Conservation (phyloP, 1,140 invertebrate genomes). For the Leptoteleia sp. region DNA sequence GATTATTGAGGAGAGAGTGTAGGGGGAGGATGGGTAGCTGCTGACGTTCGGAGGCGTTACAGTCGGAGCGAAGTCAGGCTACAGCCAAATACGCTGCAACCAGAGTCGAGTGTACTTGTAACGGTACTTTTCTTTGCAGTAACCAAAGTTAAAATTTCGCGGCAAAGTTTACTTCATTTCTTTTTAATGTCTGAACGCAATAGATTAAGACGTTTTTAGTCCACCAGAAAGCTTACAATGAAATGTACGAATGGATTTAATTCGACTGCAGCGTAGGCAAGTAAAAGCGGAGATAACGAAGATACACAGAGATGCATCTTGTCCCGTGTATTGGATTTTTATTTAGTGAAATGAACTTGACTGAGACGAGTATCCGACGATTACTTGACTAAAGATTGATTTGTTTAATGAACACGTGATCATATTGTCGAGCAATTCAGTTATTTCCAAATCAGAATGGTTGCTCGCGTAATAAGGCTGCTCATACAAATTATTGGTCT, state of each 20-base stretch:
- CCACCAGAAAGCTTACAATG: slow-evolving; percentile 38
- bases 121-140: too few relatives aligned
- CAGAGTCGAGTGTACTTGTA: too few relatives aligned
- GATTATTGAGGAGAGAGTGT: too few relatives aligned
- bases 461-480: too few relatives aligned
- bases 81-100: too few relatives aligned
- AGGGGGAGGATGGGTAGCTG: too few relatives aligned
- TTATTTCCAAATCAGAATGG: too few relatives aligned
- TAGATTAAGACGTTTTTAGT: slow-evolving; percentile 9
- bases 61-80: too few relatives aligned
- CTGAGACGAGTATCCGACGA: too few relatives aligned
- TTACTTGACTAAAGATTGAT: background rate
- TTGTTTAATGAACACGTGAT: background rate
- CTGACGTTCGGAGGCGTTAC: too few relatives aligned
- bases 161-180: slow-evolving; percentile 5
- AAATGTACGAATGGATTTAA: slow-evolving; percentile 2
- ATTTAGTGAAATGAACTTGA: slow-evolving; percentile 11
- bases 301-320: background rate
- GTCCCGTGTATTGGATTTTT: background rate
- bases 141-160: background rate
- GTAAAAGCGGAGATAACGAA: slow-evolving; percentile 11
- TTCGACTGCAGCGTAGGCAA: background rate
- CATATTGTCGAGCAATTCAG: too few relatives aligned
- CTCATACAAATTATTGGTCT: too few relatives aligned
- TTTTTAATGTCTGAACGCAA: background rate